Evolutionary conservation across 2,113 vertebrate genomes (phyloP), one percentile per base, ranked within the genome.

Genomic region (Triplophysa dalaica): DNA sequence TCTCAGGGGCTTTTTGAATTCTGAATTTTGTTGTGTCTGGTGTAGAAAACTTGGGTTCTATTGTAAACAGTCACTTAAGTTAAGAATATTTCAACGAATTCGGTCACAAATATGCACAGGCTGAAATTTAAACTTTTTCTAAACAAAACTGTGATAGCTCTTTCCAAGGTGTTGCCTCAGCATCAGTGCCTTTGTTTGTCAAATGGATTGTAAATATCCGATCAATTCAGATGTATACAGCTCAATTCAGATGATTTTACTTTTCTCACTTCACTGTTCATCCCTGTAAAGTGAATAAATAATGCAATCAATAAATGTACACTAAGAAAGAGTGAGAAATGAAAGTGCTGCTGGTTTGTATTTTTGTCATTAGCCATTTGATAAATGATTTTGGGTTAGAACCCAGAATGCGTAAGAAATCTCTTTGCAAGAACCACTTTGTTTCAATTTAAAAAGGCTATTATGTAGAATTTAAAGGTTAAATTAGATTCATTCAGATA

Each of bases 241-340:
- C 45, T 64, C 19, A 29, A 29, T 29, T 29, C 33, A 38, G 6
- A 38, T 38, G 33, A 1, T 82, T 86, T 89, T 90, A 63, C 90
- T 91, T 90, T 88, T 92, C 90, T 87, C 92, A 90, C 93, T 93
- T 94, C 93, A 92, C 91, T 92, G 89, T 91, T 72, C 92, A 90
- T 65, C 63, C 54, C 33, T 77, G 33, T 77, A 78, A 78, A 78
- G 91, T 93, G 93, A 94, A 91, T 68, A 60, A 95, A 94, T 93
- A 93, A 94, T 94, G 92, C 94, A 94, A 94, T 92, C 94, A 96
- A 95, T 95, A 96, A 96, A 94, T 90, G 91, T 93, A 93, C 94
- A 95, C 95, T 94, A 88, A 86, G 78, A 77, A 87, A 74, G 81
- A 69, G 48, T 83, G 73, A 72, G 52, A 72, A 77, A 66, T 80